These are phyloP conservation scores for Caradrina clavipalpis DNA, from an alignment of 2,888 invertebrate genomes.

Conservation along the genomic window DNA sequence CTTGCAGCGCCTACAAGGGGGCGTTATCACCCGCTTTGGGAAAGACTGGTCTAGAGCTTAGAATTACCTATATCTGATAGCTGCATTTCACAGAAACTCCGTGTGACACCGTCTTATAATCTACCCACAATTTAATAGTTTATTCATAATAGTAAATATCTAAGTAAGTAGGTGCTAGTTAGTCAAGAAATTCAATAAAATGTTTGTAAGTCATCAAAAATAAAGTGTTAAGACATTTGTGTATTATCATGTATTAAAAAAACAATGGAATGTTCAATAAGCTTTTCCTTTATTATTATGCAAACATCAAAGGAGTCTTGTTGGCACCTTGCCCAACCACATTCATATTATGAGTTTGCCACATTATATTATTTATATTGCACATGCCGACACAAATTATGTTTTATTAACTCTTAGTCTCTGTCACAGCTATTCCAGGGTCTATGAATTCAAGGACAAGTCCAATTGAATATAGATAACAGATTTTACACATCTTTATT, in stretches of 20 bases:
- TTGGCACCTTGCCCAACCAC: slow-evolving; percentile 61
- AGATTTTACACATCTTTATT: background rate
- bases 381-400: slow-evolving; percentile 41
- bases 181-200: background rate
- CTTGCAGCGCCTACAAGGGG: too few relatives aligned
- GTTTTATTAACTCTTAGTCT: slow-evolving; percentile 34
- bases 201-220: slow-evolving; percentile 20
- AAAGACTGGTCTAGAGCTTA: too few relatives aligned
- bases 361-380: slow-evolving; percentile 41
- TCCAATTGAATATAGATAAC: slow-evolving; percentile 18
- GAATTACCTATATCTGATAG: too few relatives aligned
- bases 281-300: slow-evolving; percentile 49
- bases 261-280: slow-evolving; percentile 43
- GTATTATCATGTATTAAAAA: slow-evolving; percentile 25
- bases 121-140: too few relatives aligned
- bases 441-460: slow-evolving; percentile 24
- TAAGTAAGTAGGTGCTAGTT: too few relatives aligned
- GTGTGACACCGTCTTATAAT: too few relatives aligned
- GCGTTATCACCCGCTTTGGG: too few relatives aligned
- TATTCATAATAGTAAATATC: too few relatives aligned
- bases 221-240: slow-evolving; percentile 28
- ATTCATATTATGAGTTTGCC: slow-evolving; percentile 41
- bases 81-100: too few relatives aligned
- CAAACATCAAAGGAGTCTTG: slow-evolving; percentile 51
- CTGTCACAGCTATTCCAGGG: slow-evolving; percentile 11